phyloP scores from a whole-genome alignment of 1,140 invertebrate species.

The Listronotus bonariensis region DNA sequence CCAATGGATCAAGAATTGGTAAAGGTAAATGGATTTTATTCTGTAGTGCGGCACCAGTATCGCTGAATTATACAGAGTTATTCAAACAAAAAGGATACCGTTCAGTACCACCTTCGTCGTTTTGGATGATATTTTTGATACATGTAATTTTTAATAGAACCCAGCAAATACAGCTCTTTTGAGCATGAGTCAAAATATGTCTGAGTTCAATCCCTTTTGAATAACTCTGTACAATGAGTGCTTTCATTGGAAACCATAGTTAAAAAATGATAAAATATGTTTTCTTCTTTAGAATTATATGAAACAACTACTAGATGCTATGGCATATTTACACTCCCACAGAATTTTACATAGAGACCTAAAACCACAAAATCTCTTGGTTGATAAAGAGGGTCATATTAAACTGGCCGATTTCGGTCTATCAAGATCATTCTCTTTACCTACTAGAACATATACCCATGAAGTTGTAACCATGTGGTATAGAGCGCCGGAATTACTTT shows the following conservation, averaged over 20 bases:
- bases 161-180: too few species aligned
- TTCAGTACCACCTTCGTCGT: too few species aligned
- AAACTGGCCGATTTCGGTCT: conserved; percentile 93
- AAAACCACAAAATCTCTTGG: conserved; percentile 89
- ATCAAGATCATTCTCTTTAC: conserved; percentile 81
- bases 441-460: conserved; percentile 85
- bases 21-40: conserved; percentile 60
- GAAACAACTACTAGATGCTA: conserved; percentile 86
- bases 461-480: conserved; percentile 98
- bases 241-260: too few species aligned
- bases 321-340: conserved; percentile 90
- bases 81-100: too few species aligned
- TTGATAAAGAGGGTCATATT: conserved; percentile 78
- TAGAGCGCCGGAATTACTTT: conserved; percentile 90
- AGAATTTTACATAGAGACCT: conserved; percentile 87
- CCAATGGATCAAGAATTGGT: conserved; percentile 67
- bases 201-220: too few species aligned
- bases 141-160: too few species aligned
- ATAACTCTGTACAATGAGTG: too few species aligned
- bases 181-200: too few species aligned
- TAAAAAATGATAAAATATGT: too few species aligned
- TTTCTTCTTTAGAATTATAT: conserved; percentile 79
- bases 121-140: too few species aligned
- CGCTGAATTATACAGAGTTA: too few species aligned
- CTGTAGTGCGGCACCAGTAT: too few species aligned